These are phyloP conservation scores for Oryzias dopingdopingensis DNA, from an alignment of 2,797 vertebrate species.

Conservation along the genomic window DNA sequence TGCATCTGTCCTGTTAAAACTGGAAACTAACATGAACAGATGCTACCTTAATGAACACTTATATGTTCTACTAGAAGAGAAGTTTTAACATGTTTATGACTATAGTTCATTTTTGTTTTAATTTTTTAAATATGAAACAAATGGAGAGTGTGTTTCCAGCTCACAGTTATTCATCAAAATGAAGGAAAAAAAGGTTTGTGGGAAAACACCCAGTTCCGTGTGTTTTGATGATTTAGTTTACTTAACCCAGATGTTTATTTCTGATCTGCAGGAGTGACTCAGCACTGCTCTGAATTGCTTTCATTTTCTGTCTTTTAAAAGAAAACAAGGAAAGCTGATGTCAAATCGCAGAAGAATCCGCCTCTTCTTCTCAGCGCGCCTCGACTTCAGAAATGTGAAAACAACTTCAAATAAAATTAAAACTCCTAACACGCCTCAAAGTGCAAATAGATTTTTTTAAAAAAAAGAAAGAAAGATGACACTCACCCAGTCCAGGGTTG, in stretches of 20 bases:
- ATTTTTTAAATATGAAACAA: conserved; percentile 24
- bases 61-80: too few relatives aligned
- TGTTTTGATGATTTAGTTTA: conserved; percentile 21
- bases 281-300: conserved; percentile 31
- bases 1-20: too few relatives aligned
- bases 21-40: too few relatives aligned
- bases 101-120: too few relatives aligned
- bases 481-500: conserved; percentile 91
- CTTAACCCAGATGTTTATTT: conserved; percentile 21
- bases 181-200: not conserved
- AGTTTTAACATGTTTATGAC: too few relatives aligned
- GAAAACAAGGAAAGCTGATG: conserved; percentile 45
- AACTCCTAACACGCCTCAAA: too few relatives aligned
- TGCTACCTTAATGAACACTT: too few relatives aligned
- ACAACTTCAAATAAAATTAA: too few relatives aligned
- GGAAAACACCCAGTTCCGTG: not conserved
- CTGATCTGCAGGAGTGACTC: conserved; percentile 9
- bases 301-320: conserved; percentile 24
- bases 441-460: not conserved
- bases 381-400: conserved; percentile 35
- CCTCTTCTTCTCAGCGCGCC: conserved; percentile 45
- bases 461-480: conserved; percentile 3
- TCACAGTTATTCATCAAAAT: conserved; percentile 6
- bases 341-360: conserved; percentile 66
- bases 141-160: conserved; percentile 7